Evolutionary conservation across 2,888 invertebrate genomes (phyloP).

Genomic region (Pharmacophagus antenor): DNA sequence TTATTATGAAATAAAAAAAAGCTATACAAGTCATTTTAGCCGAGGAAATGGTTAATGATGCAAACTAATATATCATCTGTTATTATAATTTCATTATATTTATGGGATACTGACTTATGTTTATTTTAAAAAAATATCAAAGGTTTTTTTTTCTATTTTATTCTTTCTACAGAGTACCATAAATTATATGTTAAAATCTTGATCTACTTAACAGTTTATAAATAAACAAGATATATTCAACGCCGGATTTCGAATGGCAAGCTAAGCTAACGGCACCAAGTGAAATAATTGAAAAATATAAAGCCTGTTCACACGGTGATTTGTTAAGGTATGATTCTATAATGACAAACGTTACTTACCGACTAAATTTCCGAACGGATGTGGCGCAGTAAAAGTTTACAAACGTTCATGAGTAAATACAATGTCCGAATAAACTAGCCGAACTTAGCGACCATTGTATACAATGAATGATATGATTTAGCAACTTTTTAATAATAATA

Average conservation of each 20-base stretch:
- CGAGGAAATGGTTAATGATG: not conserved
- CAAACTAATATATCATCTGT: not conserved
- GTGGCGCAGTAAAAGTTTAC: slow-evolving; percentile 54
- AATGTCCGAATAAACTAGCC: slow-evolving; percentile 27
- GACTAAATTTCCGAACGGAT: slow-evolving; percentile 63
- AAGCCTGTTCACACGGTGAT: slow-evolving; percentile 28
- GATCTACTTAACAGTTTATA: not conserved
- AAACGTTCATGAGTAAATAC: slow-evolving; percentile 43
- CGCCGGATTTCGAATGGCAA: not conserved
- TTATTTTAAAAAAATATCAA: not conserved
- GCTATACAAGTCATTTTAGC: too few species aligned
- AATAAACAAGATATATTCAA: not conserved
- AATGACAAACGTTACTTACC: slow-evolving; percentile 59
- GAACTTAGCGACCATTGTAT: slow-evolving; percentile 9
- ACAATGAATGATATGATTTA: not conserved
- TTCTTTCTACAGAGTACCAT: not conserved
- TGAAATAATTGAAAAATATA: slow-evolving; percentile 16
- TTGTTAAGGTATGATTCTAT: slow-evolving; percentile 29
- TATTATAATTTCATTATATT: not conserved
- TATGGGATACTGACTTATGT: not conserved
- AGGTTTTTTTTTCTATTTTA: not conserved
- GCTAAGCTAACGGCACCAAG: slow-evolving; percentile 3
- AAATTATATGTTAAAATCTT: not conserved
- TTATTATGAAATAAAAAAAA: not conserved
- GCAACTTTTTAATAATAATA: not conserved